Conservation (phyloP, 2,113 vertebrate genomes). For the Urocitellus parryii region DNA sequence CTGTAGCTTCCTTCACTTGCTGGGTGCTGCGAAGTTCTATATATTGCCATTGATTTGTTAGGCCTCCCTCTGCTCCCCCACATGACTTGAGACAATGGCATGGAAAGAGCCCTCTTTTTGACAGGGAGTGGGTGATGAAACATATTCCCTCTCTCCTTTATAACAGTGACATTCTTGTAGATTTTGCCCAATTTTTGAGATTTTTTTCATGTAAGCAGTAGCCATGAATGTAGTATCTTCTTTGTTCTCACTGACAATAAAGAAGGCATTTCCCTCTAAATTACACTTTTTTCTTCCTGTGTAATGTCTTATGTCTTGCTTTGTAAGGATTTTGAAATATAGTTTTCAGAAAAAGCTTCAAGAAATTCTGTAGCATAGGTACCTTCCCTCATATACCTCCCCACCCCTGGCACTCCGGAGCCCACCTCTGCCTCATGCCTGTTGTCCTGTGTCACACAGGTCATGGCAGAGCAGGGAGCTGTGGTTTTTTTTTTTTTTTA, state of each 20-base stretch:
- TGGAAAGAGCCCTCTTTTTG: neutral
- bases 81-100: neutral
- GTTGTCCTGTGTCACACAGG: accelerated
- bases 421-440: neutral
- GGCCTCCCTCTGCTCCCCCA: neutral
- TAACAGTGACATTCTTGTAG: neutral
- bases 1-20: neutral
- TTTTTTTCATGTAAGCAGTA: neutral
- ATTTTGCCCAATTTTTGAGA: neutral
- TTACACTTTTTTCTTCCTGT: neutral
- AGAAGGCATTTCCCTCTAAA: slow-evolving; percentile 44
- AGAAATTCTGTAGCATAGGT: neutral
- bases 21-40: neutral
- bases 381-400: accelerated
- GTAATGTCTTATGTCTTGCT: neutral
- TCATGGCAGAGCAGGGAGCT: neutral
- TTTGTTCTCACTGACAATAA: neutral
- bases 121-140: neutral
- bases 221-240: neutral
- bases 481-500: no score
- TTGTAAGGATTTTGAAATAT: slow-evolving; percentile 43
- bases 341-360: neutral
- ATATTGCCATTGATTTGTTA: neutral
- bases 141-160: neutral
- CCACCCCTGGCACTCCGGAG: no score